These are phyloP conservation scores for Solenopsis invicta DNA, from an alignment of 1,140 invertebrate species.

Conservation along the genomic window DNA sequence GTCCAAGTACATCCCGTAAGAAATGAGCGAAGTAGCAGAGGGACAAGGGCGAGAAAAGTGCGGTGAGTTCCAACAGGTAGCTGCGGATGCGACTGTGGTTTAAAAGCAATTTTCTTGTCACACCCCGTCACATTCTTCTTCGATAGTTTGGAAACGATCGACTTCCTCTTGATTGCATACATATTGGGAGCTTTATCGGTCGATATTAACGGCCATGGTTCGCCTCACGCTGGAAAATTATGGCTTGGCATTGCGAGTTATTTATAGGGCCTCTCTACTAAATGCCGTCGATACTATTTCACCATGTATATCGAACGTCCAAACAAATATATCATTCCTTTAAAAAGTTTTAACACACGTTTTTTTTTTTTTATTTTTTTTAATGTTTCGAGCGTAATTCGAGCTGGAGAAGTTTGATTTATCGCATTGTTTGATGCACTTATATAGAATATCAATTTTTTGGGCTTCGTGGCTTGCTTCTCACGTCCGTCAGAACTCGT, in stretches of 20 bases:
- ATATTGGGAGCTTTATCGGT: slow-evolving; percentile 57
- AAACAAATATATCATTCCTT: slow-evolving; percentile 27
- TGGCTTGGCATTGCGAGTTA: slow-evolving; percentile 50
- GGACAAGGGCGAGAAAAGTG: slow-evolving; percentile 59
- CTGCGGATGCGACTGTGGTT: slow-evolving; percentile 59
- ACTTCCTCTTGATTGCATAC: slow-evolving; percentile 64
- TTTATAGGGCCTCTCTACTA: slow-evolving; percentile 36
- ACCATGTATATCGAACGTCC: neutral
- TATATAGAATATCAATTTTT: neutral
- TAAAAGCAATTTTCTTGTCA: slow-evolving; percentile 66
- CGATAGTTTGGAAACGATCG: slow-evolving; percentile 59
- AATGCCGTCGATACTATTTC: slow-evolving; percentile 49
- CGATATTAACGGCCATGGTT: slow-evolving; percentile 54
- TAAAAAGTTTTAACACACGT: slow-evolving; percentile 10
- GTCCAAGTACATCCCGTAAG: slow-evolving; percentile 50
- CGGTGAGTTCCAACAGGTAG: slow-evolving; percentile 63
- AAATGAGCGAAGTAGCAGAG: slow-evolving; percentile 45
- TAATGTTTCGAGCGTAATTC: neutral
- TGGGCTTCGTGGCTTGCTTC: neutral
- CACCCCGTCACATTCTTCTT: slow-evolving; percentile 60
- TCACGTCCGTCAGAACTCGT: neutral
- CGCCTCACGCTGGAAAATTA: slow-evolving; percentile 44
- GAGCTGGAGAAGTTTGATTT: neutral
- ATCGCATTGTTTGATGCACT: neutral
- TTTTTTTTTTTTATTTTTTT: neutral